Percentiles rank a stretch among this genome's conserved stretches.
phyloP scores from a whole-genome alignment of 2,888 invertebrate genomes.

The Drosophila birchii region DNA sequence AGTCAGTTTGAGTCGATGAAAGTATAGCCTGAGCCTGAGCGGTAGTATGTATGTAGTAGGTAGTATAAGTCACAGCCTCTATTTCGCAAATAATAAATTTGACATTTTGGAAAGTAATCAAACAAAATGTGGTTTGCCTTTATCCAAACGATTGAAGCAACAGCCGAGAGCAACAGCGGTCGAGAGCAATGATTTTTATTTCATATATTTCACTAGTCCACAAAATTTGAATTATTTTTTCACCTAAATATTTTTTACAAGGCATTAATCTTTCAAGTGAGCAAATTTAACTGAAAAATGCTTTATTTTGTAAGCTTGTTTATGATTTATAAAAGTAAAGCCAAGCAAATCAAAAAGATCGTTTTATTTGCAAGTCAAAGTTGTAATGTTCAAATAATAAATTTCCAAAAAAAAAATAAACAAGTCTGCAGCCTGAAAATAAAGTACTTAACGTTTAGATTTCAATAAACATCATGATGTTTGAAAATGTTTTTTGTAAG shows the following conservation, averaged over 20 bases:
- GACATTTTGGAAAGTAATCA: conserved; percentile 77
- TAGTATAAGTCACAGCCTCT: conserved; percentile 12
- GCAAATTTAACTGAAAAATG: not conserved
- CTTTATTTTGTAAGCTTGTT: not conserved
- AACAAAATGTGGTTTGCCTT: conserved; percentile 72
- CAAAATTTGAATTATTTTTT: not conserved
- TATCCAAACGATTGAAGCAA: conserved; percentile 37
- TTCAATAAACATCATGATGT: not conserved
- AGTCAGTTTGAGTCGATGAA: conserved; percentile 23
- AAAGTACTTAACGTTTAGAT: not conserved
- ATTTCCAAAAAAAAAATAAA: not conserved
- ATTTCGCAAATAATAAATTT: conserved; percentile 56
- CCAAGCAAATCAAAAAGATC: not conserved
- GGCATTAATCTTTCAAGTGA: not conserved
- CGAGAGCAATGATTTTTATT: conserved; percentile 53
- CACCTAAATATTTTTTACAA: not conserved
- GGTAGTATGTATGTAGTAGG: conserved; percentile 2
- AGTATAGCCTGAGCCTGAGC: not conserved
- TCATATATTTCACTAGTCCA: conserved; percentile 18
- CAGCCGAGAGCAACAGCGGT: conserved; percentile 1
- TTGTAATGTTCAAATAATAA: not conserved
- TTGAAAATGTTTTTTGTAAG: fast-evolving
- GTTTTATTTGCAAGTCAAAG: not conserved
- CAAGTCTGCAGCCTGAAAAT: not conserved
- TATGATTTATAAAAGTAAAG: not conserved